A percentile compares a stretch with the other conserved stretches of the same genome.
These are phyloP conservation scores for Heliocidaris tuberculata DNA, from an alignment of 35 echinoderm and acorn worm genomes.

Conservation along the genomic window DNA sequence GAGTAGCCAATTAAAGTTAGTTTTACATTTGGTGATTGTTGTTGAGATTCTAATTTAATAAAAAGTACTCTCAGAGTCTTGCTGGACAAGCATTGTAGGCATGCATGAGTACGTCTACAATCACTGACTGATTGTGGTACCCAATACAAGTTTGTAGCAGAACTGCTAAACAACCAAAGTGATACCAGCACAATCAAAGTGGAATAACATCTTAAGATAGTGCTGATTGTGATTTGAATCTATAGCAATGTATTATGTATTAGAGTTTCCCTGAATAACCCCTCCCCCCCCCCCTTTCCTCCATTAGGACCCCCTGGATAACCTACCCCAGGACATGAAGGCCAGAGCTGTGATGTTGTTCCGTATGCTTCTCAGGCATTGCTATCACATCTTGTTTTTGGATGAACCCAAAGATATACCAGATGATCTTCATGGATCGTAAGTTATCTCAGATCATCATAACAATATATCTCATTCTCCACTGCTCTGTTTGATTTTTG, in stretches of 20 bases:
- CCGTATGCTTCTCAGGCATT: constrained; percentile 69
- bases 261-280: background rate
- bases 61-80: no score
- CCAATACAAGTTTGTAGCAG: no score
- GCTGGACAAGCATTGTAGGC: no score
- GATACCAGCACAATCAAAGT: background rate
- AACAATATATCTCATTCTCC: no score
- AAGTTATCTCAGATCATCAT: constrained; percentile 27
- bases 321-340: constrained; percentile 62
- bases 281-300: constrained; percentile 6
- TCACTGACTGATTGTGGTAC: no score
- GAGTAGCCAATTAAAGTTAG: no score
- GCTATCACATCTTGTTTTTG: constrained; percentile 57
- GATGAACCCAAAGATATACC: constrained; percentile 66
- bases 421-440: constrained; percentile 66
- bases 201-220: background rate
- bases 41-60: no score
- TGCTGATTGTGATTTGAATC: background rate
- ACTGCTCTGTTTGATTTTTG: no score
- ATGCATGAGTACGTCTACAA: no score
- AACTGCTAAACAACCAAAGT: no score
- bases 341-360: constrained; percentile 38
- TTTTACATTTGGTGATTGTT: no score
- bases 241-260: background rate
- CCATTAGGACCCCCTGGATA: constrained; percentile 78